These are phyloP conservation scores for Empidonax traillii DNA, from an alignment of 2,113 vertebrate species.

Conservation along the genomic window DNA sequence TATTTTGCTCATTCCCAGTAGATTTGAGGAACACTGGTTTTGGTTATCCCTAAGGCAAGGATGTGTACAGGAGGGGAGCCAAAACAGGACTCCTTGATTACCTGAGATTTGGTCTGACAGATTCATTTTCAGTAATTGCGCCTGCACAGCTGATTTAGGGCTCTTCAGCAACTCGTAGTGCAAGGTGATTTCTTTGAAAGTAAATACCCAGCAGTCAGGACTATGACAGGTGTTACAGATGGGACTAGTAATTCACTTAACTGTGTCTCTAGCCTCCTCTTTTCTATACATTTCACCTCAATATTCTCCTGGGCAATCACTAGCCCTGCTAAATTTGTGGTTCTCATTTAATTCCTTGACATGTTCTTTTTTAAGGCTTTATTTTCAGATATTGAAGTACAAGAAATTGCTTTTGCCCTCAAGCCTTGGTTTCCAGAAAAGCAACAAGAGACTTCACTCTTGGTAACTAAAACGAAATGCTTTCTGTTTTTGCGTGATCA, in stretches of 20 bases:
- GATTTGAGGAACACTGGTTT: not conserved
- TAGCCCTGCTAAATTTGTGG: slow-evolving; percentile 30
- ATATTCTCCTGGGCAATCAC: slow-evolving; percentile 23
- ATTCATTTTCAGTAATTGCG: slow-evolving; percentile 31
- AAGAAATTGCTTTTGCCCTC: slow-evolving; percentile 44
- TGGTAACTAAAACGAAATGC: not conserved
- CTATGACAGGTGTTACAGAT: not conserved
- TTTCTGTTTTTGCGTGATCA: not conserved
- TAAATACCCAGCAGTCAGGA: slow-evolving; percentile 19
- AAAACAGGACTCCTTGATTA: not conserved
- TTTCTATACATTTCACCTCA: slow-evolving; percentile 31
- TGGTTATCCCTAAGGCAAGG: not conserved
- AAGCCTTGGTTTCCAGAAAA: slow-evolving; percentile 10
- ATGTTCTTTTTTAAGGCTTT: slow-evolving; percentile 53
- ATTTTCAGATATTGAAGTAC: slow-evolving; percentile 31
- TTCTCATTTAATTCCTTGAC: slow-evolving; percentile 55
- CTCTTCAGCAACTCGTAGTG: not conserved
- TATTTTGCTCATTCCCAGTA: not conserved
- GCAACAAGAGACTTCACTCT: not conserved
- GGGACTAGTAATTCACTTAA: slow-evolving; percentile 37
- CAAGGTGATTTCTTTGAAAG: slow-evolving; percentile 33
- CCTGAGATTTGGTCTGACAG: not conserved
- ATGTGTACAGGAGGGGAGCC: not conserved
- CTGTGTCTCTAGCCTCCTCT: not conserved
- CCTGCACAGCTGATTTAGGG: slow-evolving; percentile 14